Base-by-base conservation (phyloP, 1,140 invertebrate species). In the Sipha flava region DNA sequence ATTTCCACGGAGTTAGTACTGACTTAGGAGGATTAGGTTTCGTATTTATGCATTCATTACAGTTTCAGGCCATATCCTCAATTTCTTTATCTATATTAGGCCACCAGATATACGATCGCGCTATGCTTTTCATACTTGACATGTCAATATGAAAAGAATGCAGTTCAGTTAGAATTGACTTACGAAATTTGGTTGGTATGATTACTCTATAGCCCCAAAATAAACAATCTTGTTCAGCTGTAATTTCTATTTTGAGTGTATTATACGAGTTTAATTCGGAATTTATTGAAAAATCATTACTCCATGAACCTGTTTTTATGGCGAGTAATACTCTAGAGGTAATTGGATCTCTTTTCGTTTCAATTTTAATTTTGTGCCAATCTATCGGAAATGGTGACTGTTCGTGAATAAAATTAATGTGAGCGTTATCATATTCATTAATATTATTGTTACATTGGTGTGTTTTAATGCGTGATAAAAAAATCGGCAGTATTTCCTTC, bases 71-170 rank as follows among this genome's bases (percentile, higher is more conserved):
- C n/a, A 81, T 21, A 0, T 52, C n/a, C 81, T 87, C 85, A 52
- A 87, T 85, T 12, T 87, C 85, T 2, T 77, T 80, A 81, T 87
- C 85, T 1, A 88, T 83, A 10, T 82, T 82, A 23, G 85, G 85
- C 87, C 87, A 89, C 84, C 84, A 88, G 3, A 79, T n/a, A 59
- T 70, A 73, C 14, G 43, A 52, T 10, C 81, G 16, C 1, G 81
- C 80, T 16, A 81, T 18, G 2, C 79, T 52, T 43, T 81, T 82
- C 81, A 82, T 81, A 72, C 81, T 59, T 2, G 54, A 23, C n/a
- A 26, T 26, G 21, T 21, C 21, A 7, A 59, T 59, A 12, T 59
- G 54, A 29, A 14, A 59, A 9, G 54, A 59, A 26, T 59, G 54
- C 4, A 59, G 54, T 62, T 79, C 54, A 4, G 16, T n/a, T 62